A percentile compares a stretch with the other conserved stretches of the same genome.
Conservation (phyloP, 2,888 invertebrate species). For the Cepaea hortensis region DNA sequence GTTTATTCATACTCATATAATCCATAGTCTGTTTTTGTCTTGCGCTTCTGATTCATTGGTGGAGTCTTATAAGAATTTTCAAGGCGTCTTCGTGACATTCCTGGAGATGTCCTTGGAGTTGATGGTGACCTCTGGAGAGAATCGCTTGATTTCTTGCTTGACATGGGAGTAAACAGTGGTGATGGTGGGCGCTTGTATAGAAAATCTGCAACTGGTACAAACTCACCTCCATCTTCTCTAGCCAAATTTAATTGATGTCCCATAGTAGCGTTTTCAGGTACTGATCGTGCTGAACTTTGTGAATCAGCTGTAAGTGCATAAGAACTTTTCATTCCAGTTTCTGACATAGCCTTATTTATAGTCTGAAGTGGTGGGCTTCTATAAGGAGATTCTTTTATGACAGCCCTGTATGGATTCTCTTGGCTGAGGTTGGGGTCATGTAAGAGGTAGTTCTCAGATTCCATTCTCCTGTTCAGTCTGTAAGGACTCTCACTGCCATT, state of each 20-base stretch:
- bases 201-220: constrained; percentile 53
- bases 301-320: constrained; percentile 31
- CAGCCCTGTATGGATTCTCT: constrained; percentile 33
- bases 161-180: constrained; percentile 54
- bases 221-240: constrained; percentile 49
- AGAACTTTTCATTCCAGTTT: constrained; percentile 32
- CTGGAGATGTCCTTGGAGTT: constrained; percentile 55
- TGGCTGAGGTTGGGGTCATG: constrained; percentile 10
- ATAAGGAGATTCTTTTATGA: constrained; percentile 49
- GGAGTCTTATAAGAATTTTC: constrained; percentile 54
- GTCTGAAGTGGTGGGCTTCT: constrained; percentile 51
- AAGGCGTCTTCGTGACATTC: constrained; percentile 53
- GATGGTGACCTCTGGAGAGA: constrained; percentile 55
- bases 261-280: constrained; percentile 43
- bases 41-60: constrained; percentile 51
- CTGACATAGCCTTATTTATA: constrained; percentile 29
- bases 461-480: constrained; percentile 29
- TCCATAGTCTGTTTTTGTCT: constrained; percentile 40
- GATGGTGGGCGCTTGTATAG: constrained; percentile 57
- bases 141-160: constrained; percentile 55
- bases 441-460: constrained; percentile 39
- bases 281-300: constrained; percentile 45
- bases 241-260: constrained; percentile 27
- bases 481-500: constrained; percentile 47
- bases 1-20: constrained; percentile 42